Evolutionary conservation across 2,888 invertebrate species (phyloP), one percentile per base, ranked within the genome.

Genomic region (Neoscelio sp.): DNA sequence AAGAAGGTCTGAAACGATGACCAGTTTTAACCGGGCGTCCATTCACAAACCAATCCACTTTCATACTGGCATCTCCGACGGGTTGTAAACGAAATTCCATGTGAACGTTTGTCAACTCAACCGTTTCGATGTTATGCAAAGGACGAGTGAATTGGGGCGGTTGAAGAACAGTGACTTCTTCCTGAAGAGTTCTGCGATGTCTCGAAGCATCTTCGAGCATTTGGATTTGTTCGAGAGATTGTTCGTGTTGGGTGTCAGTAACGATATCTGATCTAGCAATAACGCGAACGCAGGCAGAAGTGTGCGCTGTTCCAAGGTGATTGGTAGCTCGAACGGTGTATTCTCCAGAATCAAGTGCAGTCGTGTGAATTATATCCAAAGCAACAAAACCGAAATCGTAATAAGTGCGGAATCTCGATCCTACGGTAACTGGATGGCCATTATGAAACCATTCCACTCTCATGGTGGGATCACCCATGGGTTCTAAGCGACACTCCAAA

Each of bases 381-480:
- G 99, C 98, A 60, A 99, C 98, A 89, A 97, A 98, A 12, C 99
- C 99, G 90, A 99, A 99, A 89, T 99, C 99, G 87, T 98, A 96
- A 89, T 98, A 97, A 17, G 98, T 98, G 88, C 95, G 95, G 92
- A 98, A 99, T 87, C 99, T 94, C 44, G 97, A 97, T 40, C 97
- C 97, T 33, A 97, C 95, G 23, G 97, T 97, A 10, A 96, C 94
- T 5, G 96, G 94, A 86, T 94, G 94, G 20, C 98, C 98, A 91
- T 99, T 98, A 87, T 96, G 97, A 93, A 96, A 98, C 98, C 98
- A 98, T 91, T 97, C 96, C 0, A 98, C 97, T 85, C 96, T 93
- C 96, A 98, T 97, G 0, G 97, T 97, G 2, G 98, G 98, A 90
- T 98, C 98, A 38, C 97, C 97, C 95, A 98, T 97, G 1, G 98